A percentile compares a stretch with the other conserved stretches of the same genome.
Conservation (phyloP, 2,888 invertebrate genomes). For the Resseliella maxima region DNA sequence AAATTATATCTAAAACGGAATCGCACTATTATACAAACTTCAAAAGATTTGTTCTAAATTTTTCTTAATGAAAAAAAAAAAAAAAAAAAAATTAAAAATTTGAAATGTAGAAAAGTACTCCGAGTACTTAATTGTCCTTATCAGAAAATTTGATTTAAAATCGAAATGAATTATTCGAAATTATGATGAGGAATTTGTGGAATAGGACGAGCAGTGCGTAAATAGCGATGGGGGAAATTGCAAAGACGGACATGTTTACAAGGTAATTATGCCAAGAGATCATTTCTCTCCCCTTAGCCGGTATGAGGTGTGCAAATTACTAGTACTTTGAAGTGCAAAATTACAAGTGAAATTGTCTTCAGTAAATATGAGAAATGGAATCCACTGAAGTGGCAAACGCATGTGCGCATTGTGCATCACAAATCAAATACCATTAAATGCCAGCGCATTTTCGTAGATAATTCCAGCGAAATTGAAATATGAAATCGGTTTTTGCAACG, state of each 20-base stretch:
- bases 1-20: not conserved
- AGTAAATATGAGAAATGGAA: not conserved
- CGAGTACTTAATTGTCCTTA: too few relatives aligned
- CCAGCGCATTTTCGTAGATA: too few relatives aligned
- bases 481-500: not conserved
- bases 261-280: not conserved
- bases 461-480: not conserved
- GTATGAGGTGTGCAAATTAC: not conserved
- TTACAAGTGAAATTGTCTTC: constrained; percentile 23
- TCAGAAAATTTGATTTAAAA: too few relatives aligned
- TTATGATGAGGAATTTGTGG: too few relatives aligned
- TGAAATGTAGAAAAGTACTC: too few relatives aligned
- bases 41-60: not conserved
- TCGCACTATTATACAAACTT: not conserved
- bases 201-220: not conserved
- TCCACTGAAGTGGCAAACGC: not conserved
- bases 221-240: not conserved
- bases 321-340: not conserved
- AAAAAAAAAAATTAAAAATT: too few relatives aligned
- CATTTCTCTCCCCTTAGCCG: not conserved
- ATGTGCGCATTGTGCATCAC: constrained; percentile 4
- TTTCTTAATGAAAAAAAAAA: not conserved
- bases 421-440: not conserved
- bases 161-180: too few relatives aligned
- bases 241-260: constrained; percentile 5